Conservation (phyloP, 1,140 invertebrate species). For the Ostrea denselamellosa region DNA sequence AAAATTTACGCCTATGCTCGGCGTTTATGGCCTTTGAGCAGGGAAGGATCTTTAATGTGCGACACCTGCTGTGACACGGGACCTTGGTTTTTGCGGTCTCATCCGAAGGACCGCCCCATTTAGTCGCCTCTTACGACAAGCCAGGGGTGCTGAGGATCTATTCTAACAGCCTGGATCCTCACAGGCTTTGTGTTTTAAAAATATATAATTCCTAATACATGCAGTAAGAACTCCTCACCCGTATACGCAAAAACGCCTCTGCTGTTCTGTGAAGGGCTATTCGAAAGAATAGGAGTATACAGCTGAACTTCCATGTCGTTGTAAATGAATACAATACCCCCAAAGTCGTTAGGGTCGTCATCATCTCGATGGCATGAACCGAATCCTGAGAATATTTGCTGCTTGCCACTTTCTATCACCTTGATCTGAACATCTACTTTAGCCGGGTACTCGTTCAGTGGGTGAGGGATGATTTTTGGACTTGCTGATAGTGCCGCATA, state of each 20-base stretch:
- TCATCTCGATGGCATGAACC: conserved; percentile 48
- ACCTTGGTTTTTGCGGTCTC: neutral
- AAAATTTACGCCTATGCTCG: too few species aligned
- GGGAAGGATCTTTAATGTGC: too few species aligned
- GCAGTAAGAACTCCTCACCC: neutral
- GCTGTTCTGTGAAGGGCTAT: neutral
- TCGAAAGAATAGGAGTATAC: neutral
- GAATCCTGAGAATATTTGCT: conserved; percentile 45
- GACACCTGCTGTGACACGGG: too few species aligned
- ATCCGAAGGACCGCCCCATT: neutral
- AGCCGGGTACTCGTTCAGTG: conserved; percentile 40
- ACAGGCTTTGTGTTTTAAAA: neutral
- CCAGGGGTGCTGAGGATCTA: too few species aligned
- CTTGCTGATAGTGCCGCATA: neutral
- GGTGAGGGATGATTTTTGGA: conserved; percentile 24
- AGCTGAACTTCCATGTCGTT: conserved; percentile 33
- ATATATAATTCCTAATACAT: neutral
- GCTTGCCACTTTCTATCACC: neutral
- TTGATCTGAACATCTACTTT: conserved; percentile 45
- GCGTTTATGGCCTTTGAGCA: too few species aligned
- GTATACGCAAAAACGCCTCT: neutral
- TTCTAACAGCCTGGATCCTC: neutral
- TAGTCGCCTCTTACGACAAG: too few species aligned
- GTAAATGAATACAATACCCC: conserved; percentile 49
- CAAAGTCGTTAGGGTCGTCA: conserved; percentile 8